Evolutionary conservation across 2,113 vertebrate species (phyloP).

Genomic region (Castor canadensis): DNA sequence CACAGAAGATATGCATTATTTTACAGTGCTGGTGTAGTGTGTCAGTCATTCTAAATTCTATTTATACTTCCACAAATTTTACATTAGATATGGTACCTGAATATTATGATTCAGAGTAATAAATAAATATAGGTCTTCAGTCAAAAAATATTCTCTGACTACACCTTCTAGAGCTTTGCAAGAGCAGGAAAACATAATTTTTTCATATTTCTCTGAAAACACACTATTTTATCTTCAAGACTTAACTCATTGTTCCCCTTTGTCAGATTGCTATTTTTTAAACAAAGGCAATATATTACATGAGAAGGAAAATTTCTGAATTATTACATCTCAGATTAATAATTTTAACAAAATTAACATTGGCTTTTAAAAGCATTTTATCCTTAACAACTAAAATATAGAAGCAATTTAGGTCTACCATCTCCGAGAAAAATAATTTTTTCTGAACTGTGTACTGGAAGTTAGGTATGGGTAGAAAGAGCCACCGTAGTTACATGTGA

Average conservation of each 20-base stretch:
- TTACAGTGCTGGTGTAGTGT: background rate
- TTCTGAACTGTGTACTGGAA: background rate
- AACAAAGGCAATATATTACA: background rate
- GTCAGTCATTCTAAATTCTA: background rate
- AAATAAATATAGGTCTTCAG: background rate
- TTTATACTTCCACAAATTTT: background rate
- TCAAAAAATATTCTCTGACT: background rate
- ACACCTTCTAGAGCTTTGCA: background rate
- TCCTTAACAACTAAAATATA: background rate
- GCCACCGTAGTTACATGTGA: background rate
- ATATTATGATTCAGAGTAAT: background rate
- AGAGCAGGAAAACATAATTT: background rate
- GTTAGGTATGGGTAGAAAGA: background rate
- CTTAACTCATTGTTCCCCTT: background rate
- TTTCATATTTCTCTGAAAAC: background rate
- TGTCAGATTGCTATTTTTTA: background rate
- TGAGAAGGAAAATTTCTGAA: background rate
- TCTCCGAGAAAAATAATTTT: background rate
- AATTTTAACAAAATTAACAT: conserved; percentile 33
- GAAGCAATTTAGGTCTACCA: background rate
- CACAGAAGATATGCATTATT: background rate
- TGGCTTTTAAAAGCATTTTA: background rate
- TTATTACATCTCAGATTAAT: background rate
- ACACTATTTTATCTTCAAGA: background rate
- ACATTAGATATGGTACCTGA: background rate